Evolutionary conservation across 2,888 invertebrate genomes (phyloP).

Genomic region (Lithodes maja): DNA sequence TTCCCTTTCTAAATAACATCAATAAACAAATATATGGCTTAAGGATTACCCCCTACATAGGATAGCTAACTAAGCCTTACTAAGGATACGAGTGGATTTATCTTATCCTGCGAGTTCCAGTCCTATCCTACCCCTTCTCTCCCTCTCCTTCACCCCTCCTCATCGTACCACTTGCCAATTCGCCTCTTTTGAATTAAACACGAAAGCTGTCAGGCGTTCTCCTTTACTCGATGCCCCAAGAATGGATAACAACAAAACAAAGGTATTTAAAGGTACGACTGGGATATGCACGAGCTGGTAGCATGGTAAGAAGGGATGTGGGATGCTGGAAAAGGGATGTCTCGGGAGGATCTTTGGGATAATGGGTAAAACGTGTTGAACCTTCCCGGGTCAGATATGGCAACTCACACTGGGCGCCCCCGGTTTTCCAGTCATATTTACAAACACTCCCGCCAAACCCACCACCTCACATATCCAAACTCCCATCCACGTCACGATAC

Average conservation of each 20-base stretch:
- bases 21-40: no score
- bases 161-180: slow-evolving; percentile 14
- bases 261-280: neutral
- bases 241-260: no score
- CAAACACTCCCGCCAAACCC: slow-evolving; percentile 6
- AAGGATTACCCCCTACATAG: neutral
- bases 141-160: slow-evolving; percentile 16
- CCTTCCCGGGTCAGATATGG: neutral
- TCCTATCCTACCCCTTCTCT: neutral
- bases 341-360: neutral
- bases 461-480: neutral
- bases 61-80: neutral
- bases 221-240: neutral
- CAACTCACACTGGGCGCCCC: slow-evolving; percentile 12
- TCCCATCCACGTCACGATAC: neutral
- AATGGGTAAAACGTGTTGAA: slow-evolving; percentile 2
- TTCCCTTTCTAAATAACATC: no score
- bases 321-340: neutral
- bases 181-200: slow-evolving; percentile 28
- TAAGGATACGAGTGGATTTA: neutral
- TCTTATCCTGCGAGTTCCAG: neutral
- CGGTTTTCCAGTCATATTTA: slow-evolving; percentile 51
- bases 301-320: neutral
- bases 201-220: neutral
- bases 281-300: neutral